These are phyloP conservation scores for Acrossocheilus wenchowensis DNA, from an alignment of 2,797 vertebrate species.

Conservation along the genomic window DNA sequence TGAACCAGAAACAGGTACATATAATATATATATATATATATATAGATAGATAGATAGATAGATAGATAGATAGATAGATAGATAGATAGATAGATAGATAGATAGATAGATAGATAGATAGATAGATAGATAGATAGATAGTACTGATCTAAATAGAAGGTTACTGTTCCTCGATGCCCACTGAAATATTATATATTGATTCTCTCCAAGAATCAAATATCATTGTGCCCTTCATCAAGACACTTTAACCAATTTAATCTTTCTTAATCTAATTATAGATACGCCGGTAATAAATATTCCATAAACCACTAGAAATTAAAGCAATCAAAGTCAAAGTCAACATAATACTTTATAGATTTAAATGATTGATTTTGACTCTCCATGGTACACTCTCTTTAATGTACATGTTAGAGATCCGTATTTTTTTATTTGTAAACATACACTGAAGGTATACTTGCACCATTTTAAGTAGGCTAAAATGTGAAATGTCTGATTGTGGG, in stretches of 20 bases:
- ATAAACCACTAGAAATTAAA: not conserved
- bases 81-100: too few relatives aligned
- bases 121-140: too few relatives aligned
- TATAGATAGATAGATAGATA: too few relatives aligned
- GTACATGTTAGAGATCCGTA: not conserved
- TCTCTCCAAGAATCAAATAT: not conserved
- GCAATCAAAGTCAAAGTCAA: not conserved
- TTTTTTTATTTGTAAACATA: not conserved
- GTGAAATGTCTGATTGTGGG: not conserved
- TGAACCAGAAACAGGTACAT: not conserved
- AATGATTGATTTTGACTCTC: not conserved
- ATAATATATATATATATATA: not conserved
- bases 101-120: too few relatives aligned
- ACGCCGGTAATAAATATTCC: not conserved
- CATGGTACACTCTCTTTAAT: not conserved
- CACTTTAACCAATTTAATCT: not conserved
- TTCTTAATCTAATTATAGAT: not conserved
- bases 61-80: too few relatives aligned
- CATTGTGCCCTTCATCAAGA: not conserved
- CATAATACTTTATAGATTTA: not conserved
- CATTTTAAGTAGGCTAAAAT: not conserved
- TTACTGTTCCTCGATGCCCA: not conserved
- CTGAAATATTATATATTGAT: not conserved
- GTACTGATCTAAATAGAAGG: not conserved
- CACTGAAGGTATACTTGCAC: not conserved